Evolutionary conservation across 2,113 vertebrate species (phyloP).

Genomic region (Pelobates fuscus): DNA sequence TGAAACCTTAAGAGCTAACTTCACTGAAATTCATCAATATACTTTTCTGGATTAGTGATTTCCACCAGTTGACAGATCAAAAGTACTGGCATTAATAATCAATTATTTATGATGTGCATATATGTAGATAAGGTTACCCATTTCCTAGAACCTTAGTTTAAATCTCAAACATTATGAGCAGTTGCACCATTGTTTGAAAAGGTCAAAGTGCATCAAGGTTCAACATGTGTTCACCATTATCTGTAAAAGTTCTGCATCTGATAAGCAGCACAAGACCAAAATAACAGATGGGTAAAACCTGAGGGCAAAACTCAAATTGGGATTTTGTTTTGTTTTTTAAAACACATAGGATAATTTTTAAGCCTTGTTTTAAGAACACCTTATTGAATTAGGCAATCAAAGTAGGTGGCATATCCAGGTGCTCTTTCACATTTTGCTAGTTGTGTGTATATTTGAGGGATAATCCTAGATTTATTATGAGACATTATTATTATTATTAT

Average conservation of each 20-base stretch:
- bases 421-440: no score
- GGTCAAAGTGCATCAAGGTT: constrained; percentile 51
- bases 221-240: constrained; percentile 40
- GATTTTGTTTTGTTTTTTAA: background rate
- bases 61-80: background rate
- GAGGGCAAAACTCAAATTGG: background rate
- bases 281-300: constrained; percentile 17
- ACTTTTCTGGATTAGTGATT: background rate
- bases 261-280: constrained; percentile 21
- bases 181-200: constrained; percentile 34
- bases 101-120: background rate
- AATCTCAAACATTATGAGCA: constrained; percentile 5
- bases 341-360: no score
- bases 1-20: background rate
- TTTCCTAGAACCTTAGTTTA: background rate
- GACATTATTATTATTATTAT: no score
- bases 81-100: background rate
- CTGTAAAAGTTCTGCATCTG: background rate
- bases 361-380: no score
- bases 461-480: no score
- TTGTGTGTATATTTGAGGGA: no score
- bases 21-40: background rate
- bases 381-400: no score
- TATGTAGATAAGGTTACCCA: background rate
- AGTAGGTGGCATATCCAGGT: no score